Conservation (phyloP, 2,797 vertebrate genomes). For the Platalea minor region DNA sequence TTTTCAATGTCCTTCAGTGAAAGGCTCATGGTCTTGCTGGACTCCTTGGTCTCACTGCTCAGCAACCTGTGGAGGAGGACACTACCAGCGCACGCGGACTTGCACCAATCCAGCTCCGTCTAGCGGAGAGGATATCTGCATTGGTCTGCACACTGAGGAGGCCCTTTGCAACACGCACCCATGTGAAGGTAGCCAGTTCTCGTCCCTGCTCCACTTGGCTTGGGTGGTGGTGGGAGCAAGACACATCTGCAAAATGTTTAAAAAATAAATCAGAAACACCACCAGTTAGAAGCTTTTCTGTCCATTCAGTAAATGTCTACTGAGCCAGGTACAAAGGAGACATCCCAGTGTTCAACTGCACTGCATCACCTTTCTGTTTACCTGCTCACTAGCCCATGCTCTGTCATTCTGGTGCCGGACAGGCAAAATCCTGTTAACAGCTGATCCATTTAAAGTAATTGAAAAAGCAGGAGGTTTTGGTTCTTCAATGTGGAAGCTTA, state of each 20-base stretch:
- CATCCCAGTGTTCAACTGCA: neutral
- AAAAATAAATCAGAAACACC: neutral
- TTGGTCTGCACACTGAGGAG: slow-evolving; percentile 96
- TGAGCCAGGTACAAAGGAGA: neutral
- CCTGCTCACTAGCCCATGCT: neutral
- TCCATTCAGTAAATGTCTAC: neutral
- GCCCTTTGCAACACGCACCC: slow-evolving; percentile 93
- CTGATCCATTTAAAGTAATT: neutral
- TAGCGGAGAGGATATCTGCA: slow-evolving; percentile 92
- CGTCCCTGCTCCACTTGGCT: neutral
- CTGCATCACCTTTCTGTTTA: neutral
- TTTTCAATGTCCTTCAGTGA: slow-evolving; percentile 77
- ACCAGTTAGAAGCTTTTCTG: neutral
- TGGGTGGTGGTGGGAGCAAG: neutral
- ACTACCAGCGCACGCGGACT: slow-evolving; percentile 94
- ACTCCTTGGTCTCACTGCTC: slow-evolving; percentile 96
- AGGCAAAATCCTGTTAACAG: neutral
- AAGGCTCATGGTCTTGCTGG: slow-evolving; percentile 97
- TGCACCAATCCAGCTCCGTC: slow-evolving; percentile 87
- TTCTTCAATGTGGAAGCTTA: neutral
- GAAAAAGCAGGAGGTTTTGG: neutral
- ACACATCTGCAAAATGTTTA: neutral
- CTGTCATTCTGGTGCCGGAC: neutral
- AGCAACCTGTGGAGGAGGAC: slow-evolving; percentile 92
- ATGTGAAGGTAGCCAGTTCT: slow-evolving; percentile 84